Conservation (phyloP, 2,888 invertebrate species). For the Tortrix viridana region DNA sequence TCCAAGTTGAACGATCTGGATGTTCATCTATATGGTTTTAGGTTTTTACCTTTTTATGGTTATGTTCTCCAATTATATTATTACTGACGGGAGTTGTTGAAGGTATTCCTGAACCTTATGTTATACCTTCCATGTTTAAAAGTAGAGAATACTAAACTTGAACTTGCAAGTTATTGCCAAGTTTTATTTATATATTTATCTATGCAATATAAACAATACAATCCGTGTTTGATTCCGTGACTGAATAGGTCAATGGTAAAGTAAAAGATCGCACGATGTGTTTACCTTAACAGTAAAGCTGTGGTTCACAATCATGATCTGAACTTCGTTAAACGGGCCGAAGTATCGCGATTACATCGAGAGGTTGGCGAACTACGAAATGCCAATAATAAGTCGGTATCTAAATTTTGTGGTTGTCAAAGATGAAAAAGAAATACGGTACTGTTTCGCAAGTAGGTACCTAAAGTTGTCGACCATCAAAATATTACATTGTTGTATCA, state of each 20-base stretch:
- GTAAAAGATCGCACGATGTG: conserved; percentile 60
- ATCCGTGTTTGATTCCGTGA: conserved; percentile 42
- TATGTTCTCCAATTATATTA: not conserved
- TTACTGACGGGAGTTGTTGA: too few relatives aligned
- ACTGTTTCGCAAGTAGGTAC: not conserved
- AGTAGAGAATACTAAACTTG: too few relatives aligned
- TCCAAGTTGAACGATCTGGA: conserved; percentile 73
- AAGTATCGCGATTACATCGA: conserved; percentile 46
- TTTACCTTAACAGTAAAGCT: conserved; percentile 70
- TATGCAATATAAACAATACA: conserved; percentile 9
- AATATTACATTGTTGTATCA: not conserved
- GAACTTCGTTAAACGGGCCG: conserved; percentile 64
- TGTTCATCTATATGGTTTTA: conserved; percentile 59
- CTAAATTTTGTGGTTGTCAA: conserved; percentile 26
- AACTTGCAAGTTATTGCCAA: not conserved
- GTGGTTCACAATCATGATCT: conserved; percentile 67
- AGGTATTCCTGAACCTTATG: too few relatives aligned
- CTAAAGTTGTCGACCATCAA: conserved; percentile 2
- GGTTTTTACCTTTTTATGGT: conserved; percentile 42
- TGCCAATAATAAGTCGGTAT: conserved; percentile 30
- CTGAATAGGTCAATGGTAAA: conserved; percentile 43
- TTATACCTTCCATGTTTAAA: too few relatives aligned
- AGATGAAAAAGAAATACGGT: conserved; percentile 9
- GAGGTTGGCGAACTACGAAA: conserved; percentile 46
- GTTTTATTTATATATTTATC: not conserved